Percentiles rank a stretch among this genome's conserved stretches.
Conservation (phyloP, 2,113 vertebrate genomes). For the Protobothrops mucrosquamatus region DNA sequence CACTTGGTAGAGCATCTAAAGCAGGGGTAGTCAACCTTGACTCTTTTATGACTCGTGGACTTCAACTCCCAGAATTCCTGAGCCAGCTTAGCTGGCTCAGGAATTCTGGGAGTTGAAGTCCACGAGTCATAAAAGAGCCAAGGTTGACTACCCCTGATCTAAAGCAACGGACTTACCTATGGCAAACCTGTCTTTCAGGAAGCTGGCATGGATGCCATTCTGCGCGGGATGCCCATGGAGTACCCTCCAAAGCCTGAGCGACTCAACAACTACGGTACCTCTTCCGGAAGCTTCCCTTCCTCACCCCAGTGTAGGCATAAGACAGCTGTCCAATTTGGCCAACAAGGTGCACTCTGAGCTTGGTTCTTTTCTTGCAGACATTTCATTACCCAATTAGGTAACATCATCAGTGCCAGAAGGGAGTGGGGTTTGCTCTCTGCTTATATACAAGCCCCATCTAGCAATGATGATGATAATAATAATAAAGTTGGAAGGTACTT, state of each 20-base stretch:
- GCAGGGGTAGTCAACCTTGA: no score
- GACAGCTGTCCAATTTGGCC: background rate
- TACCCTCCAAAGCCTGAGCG: slow-evolving; percentile 30
- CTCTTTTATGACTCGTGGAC: no score
- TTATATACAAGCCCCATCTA: background rate
- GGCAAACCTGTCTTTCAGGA: slow-evolving; percentile 43
- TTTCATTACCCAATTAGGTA: background rate
- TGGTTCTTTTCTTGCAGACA: background rate
- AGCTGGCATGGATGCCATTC: slow-evolving; percentile 36
- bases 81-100: no score
- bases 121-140: no score
- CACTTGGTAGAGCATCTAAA: no score
- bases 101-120: no score
- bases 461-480: background rate
- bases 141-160: no score
- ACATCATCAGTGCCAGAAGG: background rate
- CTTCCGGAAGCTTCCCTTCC: accelerated
- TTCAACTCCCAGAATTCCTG: no score
- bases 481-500: no score
- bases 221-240: slow-evolving; percentile 5
- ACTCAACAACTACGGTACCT: slow-evolving; percentile 55
- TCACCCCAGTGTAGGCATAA: background rate
- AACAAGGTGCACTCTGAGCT: background rate
- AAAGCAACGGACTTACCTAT: background rate
- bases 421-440: background rate